Evolutionary conservation across 2,888 invertebrate genomes (phyloP), one percentile per base, ranked within the genome.

Genomic region (Mylabris sibirica): DNA sequence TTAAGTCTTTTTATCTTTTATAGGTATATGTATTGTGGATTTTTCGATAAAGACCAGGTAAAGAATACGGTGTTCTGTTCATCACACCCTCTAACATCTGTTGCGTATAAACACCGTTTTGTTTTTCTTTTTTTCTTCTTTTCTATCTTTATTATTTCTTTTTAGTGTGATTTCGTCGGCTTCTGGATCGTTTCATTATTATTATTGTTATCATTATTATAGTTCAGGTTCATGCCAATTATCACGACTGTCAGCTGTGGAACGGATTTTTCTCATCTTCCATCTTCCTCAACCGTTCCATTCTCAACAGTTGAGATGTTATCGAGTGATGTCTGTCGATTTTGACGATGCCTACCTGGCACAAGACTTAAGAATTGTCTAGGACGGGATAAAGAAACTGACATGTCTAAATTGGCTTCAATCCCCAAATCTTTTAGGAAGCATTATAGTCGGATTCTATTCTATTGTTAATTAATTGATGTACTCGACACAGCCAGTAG

Each of bases 161-260:
- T 53, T 53, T 53, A 53, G 53, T 53, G 53, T 53, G 24, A 53
- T 53, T 49, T 53, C 53, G 24, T 53, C 53, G 53, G 53, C 53
- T 53, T 24, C 53, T 53, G 53, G 53, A 53, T 74, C 76, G 75
- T 75, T 73, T 70, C 70, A 66, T 73, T 72, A 71, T 73, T 68
- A 74, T 76, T 76, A 76, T 75, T 74, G 68, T 73, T 76, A 30
- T 30, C 30, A 30, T 30, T 30, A 74, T 76, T 76, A 76, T 75
- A 75, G 68, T 73, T 76, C 77, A 76, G 69, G 72, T 78, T 79
- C 77, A 78, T 77, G 77, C 79, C 80, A 81, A 81, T 81, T 81
- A 81, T 77, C 76, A 74, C 72, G 69, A 67, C 75, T 77, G 81
- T 81, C 81, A 81, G 81, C 81, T 81, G 80, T 72, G 64, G 60